These are phyloP conservation scores for Agelas oroides DNA, from an alignment of 37 sponge, comb jelly and placozoan genomes.

Conservation along the genomic window DNA sequence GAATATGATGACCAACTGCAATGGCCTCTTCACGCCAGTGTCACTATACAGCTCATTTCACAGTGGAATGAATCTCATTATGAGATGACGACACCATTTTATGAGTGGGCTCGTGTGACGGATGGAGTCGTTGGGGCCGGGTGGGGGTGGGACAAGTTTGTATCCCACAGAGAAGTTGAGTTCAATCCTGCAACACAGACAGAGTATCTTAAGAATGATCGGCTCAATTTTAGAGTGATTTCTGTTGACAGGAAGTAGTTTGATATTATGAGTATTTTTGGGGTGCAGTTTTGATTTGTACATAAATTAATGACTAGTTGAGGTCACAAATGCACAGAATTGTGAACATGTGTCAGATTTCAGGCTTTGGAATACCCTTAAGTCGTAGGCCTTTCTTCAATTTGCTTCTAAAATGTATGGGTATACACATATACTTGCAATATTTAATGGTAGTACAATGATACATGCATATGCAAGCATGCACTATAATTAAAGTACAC, in stretches of 20 bases:
- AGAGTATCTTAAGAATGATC: slow-evolving; percentile 9
- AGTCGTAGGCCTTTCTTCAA: too few species aligned
- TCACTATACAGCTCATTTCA: slow-evolving; percentile 9
- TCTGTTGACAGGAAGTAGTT: neutral
- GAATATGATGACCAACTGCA: slow-evolving; percentile 8
- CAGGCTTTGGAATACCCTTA: too few species aligned
- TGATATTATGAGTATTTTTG: too few species aligned
- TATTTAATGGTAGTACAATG: too few species aligned
- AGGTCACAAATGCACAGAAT: too few species aligned
- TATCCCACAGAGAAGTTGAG: neutral
- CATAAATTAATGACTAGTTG: too few species aligned
- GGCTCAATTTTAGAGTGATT: slow-evolving; percentile 11
- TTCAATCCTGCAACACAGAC: neutral
- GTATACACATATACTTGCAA: too few species aligned
- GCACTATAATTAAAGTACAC: too few species aligned
- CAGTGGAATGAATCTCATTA: slow-evolving; percentile 8
- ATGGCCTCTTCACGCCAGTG: slow-evolving; percentile 1
- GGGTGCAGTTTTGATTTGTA: too few species aligned
- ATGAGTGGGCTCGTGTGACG: slow-evolving; percentile 8
- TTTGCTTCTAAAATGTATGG: too few species aligned
- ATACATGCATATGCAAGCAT: too few species aligned
- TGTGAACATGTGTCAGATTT: too few species aligned
- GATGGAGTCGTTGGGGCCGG: slow-evolving; percentile 11
- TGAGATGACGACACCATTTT: slow-evolving; percentile 17
- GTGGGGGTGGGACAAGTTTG: slow-evolving; percentile 21